Percentiles rank a stretch among this genome's conserved stretches.
phyloP scores from a whole-genome alignment of 2,888 invertebrate genomes.

The Apotomis turbidana region DNA sequence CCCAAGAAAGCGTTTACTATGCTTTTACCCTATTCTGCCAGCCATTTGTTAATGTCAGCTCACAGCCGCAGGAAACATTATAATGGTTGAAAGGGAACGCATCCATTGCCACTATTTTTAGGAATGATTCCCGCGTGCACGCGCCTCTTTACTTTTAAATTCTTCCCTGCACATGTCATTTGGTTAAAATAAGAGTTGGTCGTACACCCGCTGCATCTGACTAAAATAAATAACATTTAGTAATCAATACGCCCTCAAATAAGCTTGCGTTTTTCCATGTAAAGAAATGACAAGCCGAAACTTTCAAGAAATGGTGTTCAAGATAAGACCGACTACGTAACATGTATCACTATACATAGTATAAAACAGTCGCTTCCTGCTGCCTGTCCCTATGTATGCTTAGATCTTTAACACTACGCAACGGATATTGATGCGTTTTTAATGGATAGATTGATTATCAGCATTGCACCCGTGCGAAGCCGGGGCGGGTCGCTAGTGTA shows the following conservation, averaged over 20 bases:
- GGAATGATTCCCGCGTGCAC: slow-evolving; percentile 23
- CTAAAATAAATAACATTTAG: background rate
- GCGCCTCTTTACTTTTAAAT: slow-evolving; percentile 30
- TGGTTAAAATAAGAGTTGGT: slow-evolving; percentile 14
- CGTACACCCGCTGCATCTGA: background rate
- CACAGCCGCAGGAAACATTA: slow-evolving; percentile 38
- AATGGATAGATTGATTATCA: no score
- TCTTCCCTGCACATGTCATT: slow-evolving; percentile 34
- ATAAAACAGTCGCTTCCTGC: no score
- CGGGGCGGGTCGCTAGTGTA: no score
- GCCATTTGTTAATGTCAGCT: slow-evolving; percentile 47
- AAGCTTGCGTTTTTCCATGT: no score
- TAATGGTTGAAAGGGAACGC: slow-evolving; percentile 33
- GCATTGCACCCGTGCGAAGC: no score
- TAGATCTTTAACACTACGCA: no score
- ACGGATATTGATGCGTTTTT: no score
- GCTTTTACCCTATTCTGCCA: slow-evolving; percentile 43
- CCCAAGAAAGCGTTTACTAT: slow-evolving; percentile 47
- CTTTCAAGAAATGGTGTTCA: no score
- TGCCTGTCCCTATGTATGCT: no score
- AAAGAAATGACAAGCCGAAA: no score
- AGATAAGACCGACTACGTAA: no score
- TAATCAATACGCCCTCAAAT: background rate
- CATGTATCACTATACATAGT: no score
- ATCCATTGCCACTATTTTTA: slow-evolving; percentile 40